phyloP scores from a whole-genome alignment of 2,797 vertebrate species.

The Tapera naevia region DNA sequence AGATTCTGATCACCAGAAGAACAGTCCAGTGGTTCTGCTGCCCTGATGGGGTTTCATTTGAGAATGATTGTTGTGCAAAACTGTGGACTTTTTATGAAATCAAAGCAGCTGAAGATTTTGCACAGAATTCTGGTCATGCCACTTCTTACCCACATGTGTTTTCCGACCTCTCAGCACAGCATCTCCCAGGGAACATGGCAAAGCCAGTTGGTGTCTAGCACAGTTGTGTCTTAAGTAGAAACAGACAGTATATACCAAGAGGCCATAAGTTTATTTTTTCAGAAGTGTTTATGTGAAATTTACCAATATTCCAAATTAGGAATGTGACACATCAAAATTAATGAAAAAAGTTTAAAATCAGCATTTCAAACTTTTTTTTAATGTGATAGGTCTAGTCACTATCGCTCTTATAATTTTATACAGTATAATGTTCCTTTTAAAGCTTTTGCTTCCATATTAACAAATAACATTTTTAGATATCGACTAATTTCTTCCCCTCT shows the following conservation, averaged over 20 bases:
- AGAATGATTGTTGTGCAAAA: background rate
- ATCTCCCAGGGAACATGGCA: background rate
- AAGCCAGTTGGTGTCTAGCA: background rate
- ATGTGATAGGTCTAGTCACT: background rate
- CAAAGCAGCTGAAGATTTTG: background rate
- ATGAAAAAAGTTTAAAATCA: background rate
- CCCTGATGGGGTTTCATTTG: background rate
- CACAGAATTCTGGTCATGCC: rapidly evolving
- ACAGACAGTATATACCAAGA: background rate
- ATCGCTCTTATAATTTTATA: background rate
- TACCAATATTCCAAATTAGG: background rate
- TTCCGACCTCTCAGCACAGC: background rate
- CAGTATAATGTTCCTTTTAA: background rate
- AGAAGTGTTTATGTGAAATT: background rate
- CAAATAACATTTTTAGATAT: background rate
- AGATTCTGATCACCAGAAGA: background rate
- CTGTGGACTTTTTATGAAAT: background rate
- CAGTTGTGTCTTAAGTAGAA: background rate
- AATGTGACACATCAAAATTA: background rate
- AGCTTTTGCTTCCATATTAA: background rate
- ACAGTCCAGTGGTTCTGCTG: background rate
- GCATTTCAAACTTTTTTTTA: too few species aligned
- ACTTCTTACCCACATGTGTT: background rate
- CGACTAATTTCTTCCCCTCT: background rate
- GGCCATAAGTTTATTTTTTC: background rate